Evolutionary conservation across 2,888 invertebrate genomes (phyloP), one percentile per base, ranked within the genome.

Genomic region (Gibbula magus): DNA sequence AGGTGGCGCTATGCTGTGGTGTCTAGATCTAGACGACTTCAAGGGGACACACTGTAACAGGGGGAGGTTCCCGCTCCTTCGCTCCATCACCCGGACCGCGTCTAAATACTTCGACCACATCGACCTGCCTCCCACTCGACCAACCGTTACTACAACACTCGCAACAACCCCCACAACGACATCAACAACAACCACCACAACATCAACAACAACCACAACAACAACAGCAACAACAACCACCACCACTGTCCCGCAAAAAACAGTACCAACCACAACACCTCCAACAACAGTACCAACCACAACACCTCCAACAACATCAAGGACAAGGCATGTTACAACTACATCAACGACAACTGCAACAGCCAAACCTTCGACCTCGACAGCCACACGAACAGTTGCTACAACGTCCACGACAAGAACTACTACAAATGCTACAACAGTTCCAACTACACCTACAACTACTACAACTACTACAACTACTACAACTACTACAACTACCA

Each of bases 1-100:
- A 22, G 89, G 88, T 2, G 91, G 91, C 0, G 85, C 85, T 5
- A 90, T 90, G 90, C 84, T 91, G 53, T 91, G 91, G 91, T 86
- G 89, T 0, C 79, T 90, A 20, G 90, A 90, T 79, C 84, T 89
- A 29, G 91, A 91, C 66, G 91, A 91, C 81, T 91, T 90, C 81
- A 82, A 78, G n/a, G 89, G 89, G 8, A 82, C 81, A 0, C 88
- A 85, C 79, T 91, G 91, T 78, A 83, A 86, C 13, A 77, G 83
- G 13, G 89, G 89, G 20, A 81, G 84, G 70, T 91, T 81, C 78
- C 91, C 91, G 1, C 84, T 91, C 7, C 79, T 90, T 16, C 82
- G 83, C 0, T 83, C 87, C 0, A 86, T 89, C 4, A 81, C 85
- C 13, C 78, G 78, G 4, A 80, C 85, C 8, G 84, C 86, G 8